phyloP scores from a whole-genome alignment of 2,888 invertebrate genomes.

The Spisula subtruncata region DNA sequence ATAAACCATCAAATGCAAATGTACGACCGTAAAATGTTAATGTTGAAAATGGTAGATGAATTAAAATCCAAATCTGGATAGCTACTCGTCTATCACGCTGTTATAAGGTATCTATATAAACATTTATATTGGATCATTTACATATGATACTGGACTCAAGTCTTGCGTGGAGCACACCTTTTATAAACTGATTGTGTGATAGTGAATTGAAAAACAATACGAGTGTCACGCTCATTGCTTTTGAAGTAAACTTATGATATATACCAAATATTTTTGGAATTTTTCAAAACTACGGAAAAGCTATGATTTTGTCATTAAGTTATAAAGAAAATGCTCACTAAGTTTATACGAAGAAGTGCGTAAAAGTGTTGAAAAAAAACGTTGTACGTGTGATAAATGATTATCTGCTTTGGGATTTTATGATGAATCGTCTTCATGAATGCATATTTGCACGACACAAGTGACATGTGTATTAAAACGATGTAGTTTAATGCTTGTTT shows the following conservation, averaged over 20 bases:
- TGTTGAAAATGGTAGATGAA: not conserved
- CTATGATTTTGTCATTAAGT: not conserved
- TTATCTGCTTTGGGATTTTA: too few species aligned
- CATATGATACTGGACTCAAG: conserved; percentile 31
- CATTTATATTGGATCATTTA: conserved; percentile 9
- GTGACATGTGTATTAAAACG: not conserved
- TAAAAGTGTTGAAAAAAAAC: too few species aligned
- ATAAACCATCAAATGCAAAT: not conserved
- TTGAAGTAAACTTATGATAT: not conserved
- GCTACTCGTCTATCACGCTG: not conserved
- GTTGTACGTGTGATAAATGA: too few species aligned
- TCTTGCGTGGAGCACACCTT: conserved; percentile 40
- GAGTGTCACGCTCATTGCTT: conserved; percentile 21
- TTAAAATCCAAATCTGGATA: conserved; percentile 8
- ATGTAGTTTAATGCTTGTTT: not conserved
- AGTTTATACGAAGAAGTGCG: not conserved
- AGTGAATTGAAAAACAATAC: conserved; percentile 30
- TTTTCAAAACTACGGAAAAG: not conserved
- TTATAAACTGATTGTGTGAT: conserved; percentile 13
- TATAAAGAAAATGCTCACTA: not conserved
- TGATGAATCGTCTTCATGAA: not conserved
- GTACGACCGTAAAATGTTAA: conserved; percentile 6
- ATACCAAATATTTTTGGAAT: not conserved
- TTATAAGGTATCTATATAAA: not conserved
- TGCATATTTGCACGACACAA: not conserved